Percentiles rank a stretch among this genome's conserved stretches.
Evolutionary conservation across 1,140 invertebrate species (phyloP).

Genomic region (Lordiphosa collinella): DNA sequence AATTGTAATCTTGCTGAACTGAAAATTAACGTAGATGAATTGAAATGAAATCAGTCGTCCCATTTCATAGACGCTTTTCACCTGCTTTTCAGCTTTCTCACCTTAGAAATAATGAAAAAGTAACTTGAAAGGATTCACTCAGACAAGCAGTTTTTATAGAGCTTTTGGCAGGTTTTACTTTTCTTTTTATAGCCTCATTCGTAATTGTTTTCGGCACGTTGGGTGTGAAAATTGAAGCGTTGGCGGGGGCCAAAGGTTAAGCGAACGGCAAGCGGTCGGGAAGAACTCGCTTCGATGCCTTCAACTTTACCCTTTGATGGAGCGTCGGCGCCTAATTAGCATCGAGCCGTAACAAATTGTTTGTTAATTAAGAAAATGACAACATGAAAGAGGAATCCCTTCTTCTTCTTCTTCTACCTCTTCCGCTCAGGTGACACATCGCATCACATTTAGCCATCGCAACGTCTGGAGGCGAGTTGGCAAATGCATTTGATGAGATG

Average conservation of each 20-base stretch:
- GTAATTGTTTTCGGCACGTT: slow-evolving; percentile 51
- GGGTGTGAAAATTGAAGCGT: slow-evolving; percentile 52
- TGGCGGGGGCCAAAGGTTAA: slow-evolving; percentile 30
- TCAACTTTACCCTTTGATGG: slow-evolving; percentile 43
- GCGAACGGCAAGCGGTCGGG: not conserved
- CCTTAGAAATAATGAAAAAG: too few species aligned
- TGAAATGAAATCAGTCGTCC: too few species aligned
- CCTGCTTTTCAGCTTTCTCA: too few species aligned
- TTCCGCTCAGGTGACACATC: slow-evolving; percentile 28
- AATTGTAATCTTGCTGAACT: too few species aligned
- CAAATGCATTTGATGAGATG: slow-evolving; percentile 24
- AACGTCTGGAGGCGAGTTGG: slow-evolving; percentile 1
- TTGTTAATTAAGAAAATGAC: slow-evolving; percentile 50
- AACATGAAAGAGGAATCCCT: slow-evolving; percentile 41
- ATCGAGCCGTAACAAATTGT: slow-evolving; percentile 42
- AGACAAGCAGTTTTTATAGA: too few species aligned
- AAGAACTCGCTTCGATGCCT: slow-evolving; percentile 43
- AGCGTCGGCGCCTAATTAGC: slow-evolving; percentile 41
- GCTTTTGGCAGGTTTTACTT: slow-evolving; percentile 21
- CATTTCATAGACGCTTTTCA: too few species aligned
- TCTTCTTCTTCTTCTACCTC: slow-evolving; percentile 13
- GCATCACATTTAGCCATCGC: slow-evolving; percentile 29
- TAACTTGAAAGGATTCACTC: too few species aligned
- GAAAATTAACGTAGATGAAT: too few species aligned
- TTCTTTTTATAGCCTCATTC: slow-evolving; percentile 14